A percentile compares a stretch with the other conserved stretches of the same genome.
These are phyloP conservation scores for Stenolophus ochropezus DNA, from an alignment of 2,888 invertebrate genomes.

Conservation along the genomic window DNA sequence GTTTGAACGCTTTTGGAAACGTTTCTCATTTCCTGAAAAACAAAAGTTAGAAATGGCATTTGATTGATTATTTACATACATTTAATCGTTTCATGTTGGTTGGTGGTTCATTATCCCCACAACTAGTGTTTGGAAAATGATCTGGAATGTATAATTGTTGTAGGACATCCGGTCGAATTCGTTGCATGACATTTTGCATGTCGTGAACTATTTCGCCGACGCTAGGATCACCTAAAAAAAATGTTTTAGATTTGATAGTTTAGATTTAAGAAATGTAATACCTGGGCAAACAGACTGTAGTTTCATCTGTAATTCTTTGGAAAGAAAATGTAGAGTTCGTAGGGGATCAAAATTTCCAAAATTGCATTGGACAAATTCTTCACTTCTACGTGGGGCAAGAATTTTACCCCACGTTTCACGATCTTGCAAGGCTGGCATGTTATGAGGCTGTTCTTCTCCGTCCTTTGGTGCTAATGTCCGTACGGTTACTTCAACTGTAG, in stretches of 20 bases:
- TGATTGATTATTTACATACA: not conserved
- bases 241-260: too few relatives aligned
- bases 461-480: conserved; percentile 34
- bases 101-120: conserved; percentile 10
- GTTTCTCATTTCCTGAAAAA: conserved; percentile 9
- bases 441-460: not conserved
- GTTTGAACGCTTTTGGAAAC: conserved; percentile 25
- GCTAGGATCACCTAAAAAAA: conserved; percentile 68
- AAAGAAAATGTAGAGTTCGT: conserved; percentile 71
- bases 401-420: conserved; percentile 67
- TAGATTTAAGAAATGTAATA: conserved; percentile 44
- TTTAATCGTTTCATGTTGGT: conserved; percentile 20
- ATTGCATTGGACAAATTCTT: conserved; percentile 66
- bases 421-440: not conserved
- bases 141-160: conserved; percentile 7
- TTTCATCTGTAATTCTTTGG: conserved; percentile 70
- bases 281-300: conserved; percentile 63
- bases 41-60: not conserved
- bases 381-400: conserved; percentile 65
- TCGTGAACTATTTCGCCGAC: conserved; percentile 69
- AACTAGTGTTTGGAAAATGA: not conserved
- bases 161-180: conserved; percentile 69
- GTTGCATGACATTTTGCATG: conserved; percentile 70
- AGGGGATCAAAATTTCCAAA: conserved; percentile 71
- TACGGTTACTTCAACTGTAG: conserved; percentile 57